Evolutionary conservation across 2,888 invertebrate genomes (phyloP).

Genomic region (Harpalus rufipes): DNA sequence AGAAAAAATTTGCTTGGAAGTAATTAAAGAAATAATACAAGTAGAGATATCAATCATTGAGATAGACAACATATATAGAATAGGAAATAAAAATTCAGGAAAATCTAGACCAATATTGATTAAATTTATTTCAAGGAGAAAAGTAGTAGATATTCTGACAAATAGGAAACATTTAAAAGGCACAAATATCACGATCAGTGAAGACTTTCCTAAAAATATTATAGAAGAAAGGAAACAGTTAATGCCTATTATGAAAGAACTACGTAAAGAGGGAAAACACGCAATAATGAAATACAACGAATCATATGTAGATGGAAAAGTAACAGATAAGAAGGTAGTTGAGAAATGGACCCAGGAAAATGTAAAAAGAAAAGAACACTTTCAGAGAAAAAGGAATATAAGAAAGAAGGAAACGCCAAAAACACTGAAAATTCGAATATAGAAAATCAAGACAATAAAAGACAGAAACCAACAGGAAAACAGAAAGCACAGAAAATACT

Average conservation of each 20-base stretch:
- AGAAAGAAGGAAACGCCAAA: too few relatives aligned
- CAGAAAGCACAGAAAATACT: too few relatives aligned
- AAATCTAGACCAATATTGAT: slow-evolving; percentile 12
- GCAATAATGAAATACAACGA: slow-evolving; percentile 13
- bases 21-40: slow-evolving; percentile 8
- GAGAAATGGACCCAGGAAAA: background rate
- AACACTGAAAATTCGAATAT: too few relatives aligned
- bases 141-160: background rate
- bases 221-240: slow-evolving; percentile 17
- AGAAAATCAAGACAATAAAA: too few relatives aligned
- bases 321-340: background rate
- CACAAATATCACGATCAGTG: background rate
- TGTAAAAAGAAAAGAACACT: background rate
- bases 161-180: background rate
- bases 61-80: slow-evolving; percentile 24
- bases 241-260: background rate
- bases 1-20: background rate
- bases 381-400: background rate
- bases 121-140: slow-evolving; percentile 16
- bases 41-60: background rate
- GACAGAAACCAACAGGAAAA: too few relatives aligned
- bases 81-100: background rate
- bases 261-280: slow-evolving; percentile 6
- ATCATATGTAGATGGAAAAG: background rate
- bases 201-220: slow-evolving; percentile 24